Evolutionary conservation across 2,113 vertebrate genomes (phyloP), one percentile per base, ranked within the genome.

Genomic region (Pitta sordida): DNA sequence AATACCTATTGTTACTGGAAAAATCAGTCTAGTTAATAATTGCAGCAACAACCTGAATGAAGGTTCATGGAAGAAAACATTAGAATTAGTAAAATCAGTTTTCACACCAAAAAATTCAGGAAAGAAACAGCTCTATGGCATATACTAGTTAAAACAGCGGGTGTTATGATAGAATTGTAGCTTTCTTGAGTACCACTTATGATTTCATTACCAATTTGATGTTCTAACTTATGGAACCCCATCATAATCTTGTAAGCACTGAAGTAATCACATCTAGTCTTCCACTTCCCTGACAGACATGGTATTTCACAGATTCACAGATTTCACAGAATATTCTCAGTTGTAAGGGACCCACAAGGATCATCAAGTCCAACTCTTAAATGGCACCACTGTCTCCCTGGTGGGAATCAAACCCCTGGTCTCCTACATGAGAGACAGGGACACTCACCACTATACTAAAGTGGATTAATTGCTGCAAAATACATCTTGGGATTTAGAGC

Each of bases 11-110:
- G 22, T 69, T 92, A 71, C 62, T 82, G 63, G 71, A 85, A 89
- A 91, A 73, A 94, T 84, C 62, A 60, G 10, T 91, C 34, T 83
- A 32, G 53, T 92, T 90, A 86, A 65, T 76, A 94, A 94, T 51
- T 74, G 30, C 83, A 91, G n/a, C 26, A 56, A 32, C 39, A 76
- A 32, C 68, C 62, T 43, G 49, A 43, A 88, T 17, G n/a, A n/a
- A n/a, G n/a, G 56, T 89, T 96, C 58, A 60, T 80, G 69, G 69
- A 88, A 71, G 53, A 93, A 86, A 92, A 95, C 39, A 90, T 15
- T 43, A 30, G 24, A 52, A 76, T 60, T 64, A 39, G 13, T n/a
- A 81, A 82, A 91, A 65, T 73, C 27, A 22, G 36, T 90, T 65
- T 83, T 37, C 23, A 34, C 23, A 91, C 32, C 14, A 49, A 53